A percentile compares a stretch with the other conserved stretches of the same genome.
Conservation (phyloP, 2,113 vertebrate species). For the Tricholaema leucomelas region DNA sequence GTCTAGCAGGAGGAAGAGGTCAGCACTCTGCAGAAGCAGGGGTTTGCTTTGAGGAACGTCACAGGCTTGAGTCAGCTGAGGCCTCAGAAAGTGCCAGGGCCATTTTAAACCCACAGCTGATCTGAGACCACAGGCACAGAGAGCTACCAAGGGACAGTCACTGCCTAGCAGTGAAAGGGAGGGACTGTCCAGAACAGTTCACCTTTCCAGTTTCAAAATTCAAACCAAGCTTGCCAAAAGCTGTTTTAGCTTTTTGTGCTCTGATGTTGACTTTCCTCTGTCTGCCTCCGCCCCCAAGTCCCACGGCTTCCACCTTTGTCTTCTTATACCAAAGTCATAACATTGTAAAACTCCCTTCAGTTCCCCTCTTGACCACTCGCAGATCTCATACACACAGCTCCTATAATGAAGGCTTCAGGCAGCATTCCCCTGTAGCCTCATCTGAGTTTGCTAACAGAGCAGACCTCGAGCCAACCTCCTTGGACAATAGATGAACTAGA, state of each 20-base stretch:
- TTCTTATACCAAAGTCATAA: not conserved
- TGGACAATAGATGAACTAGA: slow-evolving; percentile 22
- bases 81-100: not conserved
- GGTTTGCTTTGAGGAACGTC: not conserved
- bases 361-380: slow-evolving; percentile 25
- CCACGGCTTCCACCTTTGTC: slow-evolving; percentile 9
- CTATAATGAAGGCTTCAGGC: slow-evolving; percentile 5
- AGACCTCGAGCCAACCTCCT: slow-evolving; percentile 30
- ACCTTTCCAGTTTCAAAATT: not conserved
- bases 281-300: not conserved
- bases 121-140: not conserved
- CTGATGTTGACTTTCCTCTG: not conserved
- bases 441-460: slow-evolving; percentile 39
- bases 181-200: not conserved
- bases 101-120: not conserved
- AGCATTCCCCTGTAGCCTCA: slow-evolving; percentile 26
- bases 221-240: slow-evolving; percentile 25
- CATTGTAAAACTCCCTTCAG: not conserved
- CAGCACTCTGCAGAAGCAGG: not conserved
- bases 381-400: not conserved
- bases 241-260: slow-evolving; percentile 17
- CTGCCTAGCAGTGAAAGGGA: not conserved
- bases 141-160: not conserved
- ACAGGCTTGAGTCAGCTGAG: not conserved
- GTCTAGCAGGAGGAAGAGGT: not conserved